phyloP scores from a whole-genome alignment of 2,888 invertebrate genomes.

The Julus scanicus region DNA sequence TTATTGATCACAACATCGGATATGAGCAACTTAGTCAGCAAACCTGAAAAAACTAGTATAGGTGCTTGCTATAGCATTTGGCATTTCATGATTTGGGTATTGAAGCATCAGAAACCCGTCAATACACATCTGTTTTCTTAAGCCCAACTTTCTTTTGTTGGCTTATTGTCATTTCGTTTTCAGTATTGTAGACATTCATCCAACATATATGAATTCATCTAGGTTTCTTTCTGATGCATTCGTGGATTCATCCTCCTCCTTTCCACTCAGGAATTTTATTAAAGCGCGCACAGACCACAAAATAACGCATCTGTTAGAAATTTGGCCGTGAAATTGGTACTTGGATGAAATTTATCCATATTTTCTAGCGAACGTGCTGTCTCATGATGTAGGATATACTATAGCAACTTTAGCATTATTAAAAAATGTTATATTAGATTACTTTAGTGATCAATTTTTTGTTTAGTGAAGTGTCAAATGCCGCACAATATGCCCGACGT shows the following conservation, averaged over 20 bases:
- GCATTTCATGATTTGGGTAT: neutral
- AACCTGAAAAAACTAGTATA: neutral
- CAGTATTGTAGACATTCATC: neutral
- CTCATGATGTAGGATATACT: neutral
- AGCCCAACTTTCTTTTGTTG: neutral
- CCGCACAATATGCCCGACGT: neutral
- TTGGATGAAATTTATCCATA: slow-evolving; percentile 25
- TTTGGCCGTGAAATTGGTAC: slow-evolving; percentile 15
- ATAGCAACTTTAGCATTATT: neutral
- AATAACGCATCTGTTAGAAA: neutral
- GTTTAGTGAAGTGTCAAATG: neutral
- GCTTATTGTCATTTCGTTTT: neutral
- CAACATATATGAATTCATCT: neutral
- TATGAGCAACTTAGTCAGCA: neutral
- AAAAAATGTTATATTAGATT: neutral
- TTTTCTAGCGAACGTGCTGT: neutral
- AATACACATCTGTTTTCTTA: neutral
- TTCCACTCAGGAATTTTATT: neutral
- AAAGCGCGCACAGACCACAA: neutral
- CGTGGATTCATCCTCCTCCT: neutral
- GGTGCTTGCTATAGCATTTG: neutral
- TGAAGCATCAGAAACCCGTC: neutral
- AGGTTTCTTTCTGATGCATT: neutral
- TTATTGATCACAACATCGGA: neutral
- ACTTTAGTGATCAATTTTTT: slow-evolving; percentile 27